Evolutionary conservation across 2,888 invertebrate species (phyloP), one percentile per base, ranked within the genome.

Genomic region (Pycnomerus fuliginosus): DNA sequence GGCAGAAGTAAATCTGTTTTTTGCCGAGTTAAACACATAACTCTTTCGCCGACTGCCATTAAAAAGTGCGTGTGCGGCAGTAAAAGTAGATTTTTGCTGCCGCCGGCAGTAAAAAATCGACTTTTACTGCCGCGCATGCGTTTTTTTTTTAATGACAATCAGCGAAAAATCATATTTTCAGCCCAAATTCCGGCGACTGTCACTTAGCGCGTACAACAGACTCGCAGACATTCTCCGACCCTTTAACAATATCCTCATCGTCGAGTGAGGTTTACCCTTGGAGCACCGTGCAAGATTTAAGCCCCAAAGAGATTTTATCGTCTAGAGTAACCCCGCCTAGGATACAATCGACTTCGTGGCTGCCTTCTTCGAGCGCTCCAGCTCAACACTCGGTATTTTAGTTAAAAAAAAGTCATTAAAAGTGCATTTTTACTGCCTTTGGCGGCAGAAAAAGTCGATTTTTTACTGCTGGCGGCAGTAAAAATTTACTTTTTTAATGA

Each of bases 131-230:
- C n/a, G n/a, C n/a, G n/a, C n/a, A n/a, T n/a, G n/a, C n/a, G n/a
- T n/a, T n/a, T n/a, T n/a, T n/a, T n/a, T 5, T 14, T 14, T 29
- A 3, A 29, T 14, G 29, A 3, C 2, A 2, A n/a, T 29, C 2
- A 2, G 8, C 3, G 3, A 3, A 3, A 11, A n/a, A 12, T n/a
- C 8, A 15, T 3, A n/a, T n/a, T 65, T 65, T 15, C 59, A 79
- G 79, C 46, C 77, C 78, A 1, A 78, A 75, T 53, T 71, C 73
- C 36, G 74, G 72, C 3, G 77, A 76, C 54, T 79, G 78, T 50
- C 62, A 44, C 2, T 36, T 55, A n/a, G 46, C 58, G 5, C 45
- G 57, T 1, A 50, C 58, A 5, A 49, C 56, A 25, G 65, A 68
- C 25, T 45, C 49, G 13, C 43, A 51, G 7, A 51, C 58, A 0